These are phyloP conservation scores for Hirudo medicinalis DNA, from an alignment of 1,140 invertebrate species.

Conservation along the genomic window DNA sequence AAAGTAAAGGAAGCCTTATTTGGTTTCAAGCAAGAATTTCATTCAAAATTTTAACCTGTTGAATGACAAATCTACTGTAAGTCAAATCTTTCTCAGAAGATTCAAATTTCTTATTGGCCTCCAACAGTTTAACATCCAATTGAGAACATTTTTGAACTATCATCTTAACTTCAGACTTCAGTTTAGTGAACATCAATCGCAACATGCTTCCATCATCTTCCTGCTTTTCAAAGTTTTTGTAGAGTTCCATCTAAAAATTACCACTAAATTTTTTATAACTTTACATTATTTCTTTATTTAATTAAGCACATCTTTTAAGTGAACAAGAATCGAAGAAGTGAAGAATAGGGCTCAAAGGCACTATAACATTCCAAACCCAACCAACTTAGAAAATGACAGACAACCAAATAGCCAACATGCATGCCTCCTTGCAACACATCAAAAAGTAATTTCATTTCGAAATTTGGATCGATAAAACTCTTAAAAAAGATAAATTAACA, in stretches of 20 bases:
- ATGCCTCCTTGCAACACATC: too few species aligned
- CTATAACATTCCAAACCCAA: too few species aligned
- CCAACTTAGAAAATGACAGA: too few species aligned
- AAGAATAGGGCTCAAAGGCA: too few species aligned
- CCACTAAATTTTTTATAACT: too few species aligned
- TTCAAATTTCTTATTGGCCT: conserved; percentile 69
- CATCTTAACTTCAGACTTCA: conserved; percentile 79
- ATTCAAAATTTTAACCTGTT: conserved; percentile 49
- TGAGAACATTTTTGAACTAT: conserved; percentile 47
- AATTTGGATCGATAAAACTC: too few species aligned
- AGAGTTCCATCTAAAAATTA: conserved; percentile 26
- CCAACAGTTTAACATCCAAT: conserved; percentile 64
- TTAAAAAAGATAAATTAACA: too few species aligned
- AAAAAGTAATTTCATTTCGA: too few species aligned
- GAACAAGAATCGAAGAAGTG: too few species aligned
- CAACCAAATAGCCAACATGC: too few species aligned
- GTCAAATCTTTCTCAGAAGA: conserved; percentile 81
- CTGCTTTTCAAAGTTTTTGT: conserved; percentile 52
- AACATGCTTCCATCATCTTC: conserved; percentile 98
- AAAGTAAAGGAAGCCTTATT: conserved; percentile 21
- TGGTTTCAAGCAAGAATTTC: conserved; percentile 1
- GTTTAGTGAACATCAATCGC: conserved; percentile 90
- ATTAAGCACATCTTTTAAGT: too few species aligned
- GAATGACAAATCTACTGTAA: conserved; percentile 76
- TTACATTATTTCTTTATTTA: too few species aligned